Evolutionary conservation across 1,140 invertebrate genomes (phyloP).

Genomic region (Armadillidium nasatum): DNA sequence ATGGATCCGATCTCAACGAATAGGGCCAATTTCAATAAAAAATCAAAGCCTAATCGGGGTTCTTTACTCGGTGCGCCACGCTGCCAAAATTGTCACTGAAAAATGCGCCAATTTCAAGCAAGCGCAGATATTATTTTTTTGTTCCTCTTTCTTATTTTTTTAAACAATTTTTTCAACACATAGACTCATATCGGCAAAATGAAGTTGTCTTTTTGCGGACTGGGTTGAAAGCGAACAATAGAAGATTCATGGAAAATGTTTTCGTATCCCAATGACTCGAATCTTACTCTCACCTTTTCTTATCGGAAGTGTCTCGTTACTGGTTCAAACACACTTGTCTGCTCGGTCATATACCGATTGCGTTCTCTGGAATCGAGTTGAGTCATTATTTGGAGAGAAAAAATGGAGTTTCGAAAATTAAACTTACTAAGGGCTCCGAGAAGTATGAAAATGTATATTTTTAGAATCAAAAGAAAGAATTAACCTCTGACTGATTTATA

Average conservation of each 20-base stretch:
- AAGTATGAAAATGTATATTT: too few species aligned
- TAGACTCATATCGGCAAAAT: conserved; percentile 10
- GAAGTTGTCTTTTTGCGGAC: conserved; percentile 3
- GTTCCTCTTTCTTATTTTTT: too few species aligned
- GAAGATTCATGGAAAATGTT: conserved; percentile 8
- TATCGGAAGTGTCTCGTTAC: background rate
- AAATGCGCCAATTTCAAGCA: conserved; percentile 9
- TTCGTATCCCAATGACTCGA: background rate
- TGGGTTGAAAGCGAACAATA: conserved; percentile 7
- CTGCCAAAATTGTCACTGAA: conserved; percentile 9
- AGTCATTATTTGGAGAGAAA: too few species aligned
- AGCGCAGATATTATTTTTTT: background rate
- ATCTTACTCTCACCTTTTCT: background rate
- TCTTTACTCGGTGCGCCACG: background rate
- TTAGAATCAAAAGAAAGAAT: too few species aligned
- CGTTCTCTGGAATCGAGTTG: too few species aligned
- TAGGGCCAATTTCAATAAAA: conserved; percentile 13
- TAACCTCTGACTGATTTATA: background rate
- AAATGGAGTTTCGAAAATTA: too few species aligned
- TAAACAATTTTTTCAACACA: background rate
- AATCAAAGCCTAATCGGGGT: conserved; percentile 11
- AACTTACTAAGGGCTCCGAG: too few species aligned
- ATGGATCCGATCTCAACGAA: conserved; percentile 6
- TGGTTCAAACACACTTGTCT: background rate
- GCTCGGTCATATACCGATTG: background rate